Conservation (phyloP, 2,113 vertebrate genomes). For the Ornithorhynchus anatinus region DNA sequence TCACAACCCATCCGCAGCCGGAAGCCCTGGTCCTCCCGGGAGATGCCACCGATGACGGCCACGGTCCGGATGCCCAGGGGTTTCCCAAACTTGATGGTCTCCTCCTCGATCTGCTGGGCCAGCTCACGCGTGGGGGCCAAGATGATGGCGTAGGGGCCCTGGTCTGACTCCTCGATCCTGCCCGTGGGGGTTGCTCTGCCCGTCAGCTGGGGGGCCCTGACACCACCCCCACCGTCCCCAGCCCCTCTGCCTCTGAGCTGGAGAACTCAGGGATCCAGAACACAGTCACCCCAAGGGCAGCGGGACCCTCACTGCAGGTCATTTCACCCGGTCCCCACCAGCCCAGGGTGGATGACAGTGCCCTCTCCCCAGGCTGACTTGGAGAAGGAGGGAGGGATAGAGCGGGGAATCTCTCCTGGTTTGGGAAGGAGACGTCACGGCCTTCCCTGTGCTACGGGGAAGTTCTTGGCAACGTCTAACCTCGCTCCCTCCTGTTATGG, state of each 20-base stretch:
- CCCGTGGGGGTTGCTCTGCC: neutral
- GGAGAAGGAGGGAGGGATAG: too few relatives aligned
- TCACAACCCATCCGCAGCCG: constrained; percentile 96
- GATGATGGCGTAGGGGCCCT: constrained; percentile 97
- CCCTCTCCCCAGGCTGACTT: too few relatives aligned
- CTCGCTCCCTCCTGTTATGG: too few relatives aligned
- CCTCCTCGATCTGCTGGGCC: constrained; percentile 98
- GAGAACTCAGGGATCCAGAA: too few relatives aligned
- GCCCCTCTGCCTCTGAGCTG: constrained; percentile 1
- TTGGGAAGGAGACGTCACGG: too few relatives aligned
- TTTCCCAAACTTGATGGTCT: constrained; percentile 97
- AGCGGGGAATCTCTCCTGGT: too few relatives aligned
- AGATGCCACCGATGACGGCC: constrained; percentile 96
- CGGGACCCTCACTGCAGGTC: rapidly evolving
- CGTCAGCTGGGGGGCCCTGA: constrained; percentile 2
- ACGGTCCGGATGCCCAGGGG: constrained; percentile 94
- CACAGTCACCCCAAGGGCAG: neutral
- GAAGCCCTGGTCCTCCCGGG: constrained; percentile 97
- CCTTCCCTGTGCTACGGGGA: too few relatives aligned
- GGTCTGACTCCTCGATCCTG: constrained; percentile 97
- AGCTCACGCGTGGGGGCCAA: constrained; percentile 95
- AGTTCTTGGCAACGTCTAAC: too few relatives aligned
- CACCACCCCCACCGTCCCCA: neutral
- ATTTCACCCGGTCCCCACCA: rapidly evolving
- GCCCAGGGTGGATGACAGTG: too few relatives aligned